phyloP scores from a whole-genome alignment of 1,140 invertebrate genomes.

The Pomphorhynchus laevis region DNA sequence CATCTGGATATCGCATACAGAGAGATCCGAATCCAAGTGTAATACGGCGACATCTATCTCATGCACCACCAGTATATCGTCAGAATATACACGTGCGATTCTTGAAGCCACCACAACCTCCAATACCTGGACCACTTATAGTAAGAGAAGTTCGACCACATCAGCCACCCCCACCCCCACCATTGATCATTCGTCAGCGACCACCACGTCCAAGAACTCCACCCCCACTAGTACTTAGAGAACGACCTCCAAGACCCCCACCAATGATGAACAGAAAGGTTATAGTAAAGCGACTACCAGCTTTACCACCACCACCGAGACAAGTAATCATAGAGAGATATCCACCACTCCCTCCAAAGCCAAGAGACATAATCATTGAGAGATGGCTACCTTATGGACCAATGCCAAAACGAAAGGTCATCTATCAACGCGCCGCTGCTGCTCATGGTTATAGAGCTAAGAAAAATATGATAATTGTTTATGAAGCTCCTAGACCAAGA shows the following conservation, averaged over 20 bases:
- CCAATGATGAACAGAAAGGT: conserved; percentile 1
- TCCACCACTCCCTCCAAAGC: conserved; percentile 7
- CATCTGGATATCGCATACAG: conserved; percentile 4
- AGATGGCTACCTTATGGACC: conserved; percentile 5
- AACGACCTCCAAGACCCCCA: conserved; percentile 6
- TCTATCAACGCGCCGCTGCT: conserved; percentile 1
- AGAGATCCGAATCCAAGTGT: conserved; percentile 3
- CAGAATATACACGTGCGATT: conserved; percentile 7
- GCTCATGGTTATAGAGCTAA: background rate
- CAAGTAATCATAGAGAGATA: conserved; percentile 7
- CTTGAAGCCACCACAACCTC: conserved; percentile 8
- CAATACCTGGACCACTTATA: conserved; percentile 7
- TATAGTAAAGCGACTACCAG: background rate
- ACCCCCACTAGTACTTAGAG: conserved; percentile 6
- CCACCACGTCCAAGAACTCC: conserved; percentile 6
- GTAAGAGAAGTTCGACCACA: background rate
- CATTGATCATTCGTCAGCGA: conserved; percentile 8
- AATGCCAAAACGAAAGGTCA: conserved; percentile 5
- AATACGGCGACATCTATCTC: conserved; percentile 1
- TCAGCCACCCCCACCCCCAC: background rate
- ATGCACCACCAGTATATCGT: too few species aligned
- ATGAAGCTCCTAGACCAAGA: background rate
- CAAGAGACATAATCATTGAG: conserved; percentile 6
- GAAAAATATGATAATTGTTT: background rate
- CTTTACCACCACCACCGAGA: conserved; percentile 8